Evolutionary conservation across 2,888 invertebrate species (phyloP).

Genomic region (Leucophenga montana): DNA sequence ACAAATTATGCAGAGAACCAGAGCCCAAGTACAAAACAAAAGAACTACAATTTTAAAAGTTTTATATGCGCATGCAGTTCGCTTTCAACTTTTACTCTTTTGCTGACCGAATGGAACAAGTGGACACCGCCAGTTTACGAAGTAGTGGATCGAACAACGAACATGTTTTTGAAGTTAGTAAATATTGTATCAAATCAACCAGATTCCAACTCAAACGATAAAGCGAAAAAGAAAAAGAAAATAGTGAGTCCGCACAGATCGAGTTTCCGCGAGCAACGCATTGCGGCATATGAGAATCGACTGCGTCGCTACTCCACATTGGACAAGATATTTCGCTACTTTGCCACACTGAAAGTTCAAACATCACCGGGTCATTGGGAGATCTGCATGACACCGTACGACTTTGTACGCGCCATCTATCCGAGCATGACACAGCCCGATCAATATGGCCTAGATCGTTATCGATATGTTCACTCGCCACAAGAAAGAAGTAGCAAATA

Average conservation of each 20-base stretch:
- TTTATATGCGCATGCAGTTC: too few species aligned
- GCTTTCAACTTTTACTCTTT: too few species aligned
- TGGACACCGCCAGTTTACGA: too few species aligned
- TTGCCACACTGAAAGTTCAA: constrained; percentile 49
- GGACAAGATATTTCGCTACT: constrained; percentile 49
- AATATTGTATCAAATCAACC: too few species aligned
- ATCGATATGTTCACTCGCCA: constrained; percentile 27
- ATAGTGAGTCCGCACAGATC: neutral
- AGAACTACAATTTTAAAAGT: too few species aligned
- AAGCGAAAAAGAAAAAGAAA: too few species aligned
- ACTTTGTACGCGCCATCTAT: constrained; percentile 47
- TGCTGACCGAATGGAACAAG: too few species aligned
- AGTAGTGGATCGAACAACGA: too few species aligned
- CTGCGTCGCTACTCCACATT: constrained; percentile 40
- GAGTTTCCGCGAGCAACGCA: constrained; percentile 41
- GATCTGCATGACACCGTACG: constrained; percentile 50
- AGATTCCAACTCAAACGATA: too few species aligned
- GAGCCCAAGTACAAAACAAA: too few species aligned
- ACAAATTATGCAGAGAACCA: too few species aligned
- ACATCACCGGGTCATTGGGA: constrained; percentile 33
- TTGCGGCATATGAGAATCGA: constrained; percentile 51
- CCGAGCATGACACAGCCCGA: constrained; percentile 47
- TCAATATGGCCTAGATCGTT: constrained; percentile 33
- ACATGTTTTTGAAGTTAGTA: too few species aligned
- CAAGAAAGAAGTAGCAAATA: neutral